Evolutionary conservation across 2,888 invertebrate species (phyloP).

Genomic region (Hypolimnas misippus): DNA sequence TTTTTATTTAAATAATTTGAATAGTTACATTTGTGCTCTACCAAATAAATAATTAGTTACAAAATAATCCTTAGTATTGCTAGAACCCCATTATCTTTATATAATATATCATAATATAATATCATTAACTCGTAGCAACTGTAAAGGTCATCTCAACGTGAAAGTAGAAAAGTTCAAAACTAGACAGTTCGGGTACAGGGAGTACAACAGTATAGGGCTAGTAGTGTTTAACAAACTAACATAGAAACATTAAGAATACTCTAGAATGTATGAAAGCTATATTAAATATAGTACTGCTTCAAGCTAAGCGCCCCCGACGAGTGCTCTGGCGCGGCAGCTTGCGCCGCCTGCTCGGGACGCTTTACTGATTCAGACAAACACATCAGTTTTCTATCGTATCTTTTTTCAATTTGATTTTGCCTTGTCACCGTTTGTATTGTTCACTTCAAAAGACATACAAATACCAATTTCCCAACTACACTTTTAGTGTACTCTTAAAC

Average conservation of each 20-base stretch:
- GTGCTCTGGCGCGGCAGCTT: neutral
- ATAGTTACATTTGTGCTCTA: constrained; percentile 25
- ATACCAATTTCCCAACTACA: neutral
- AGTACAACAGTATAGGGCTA: constrained; percentile 9
- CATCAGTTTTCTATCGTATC: neutral
- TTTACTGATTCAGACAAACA: too few species aligned
- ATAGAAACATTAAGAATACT: neutral
- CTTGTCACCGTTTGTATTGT: neutral
- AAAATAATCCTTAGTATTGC: constrained; percentile 19
- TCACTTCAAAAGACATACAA: too few species aligned
- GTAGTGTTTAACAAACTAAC: neutral
- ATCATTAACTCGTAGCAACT: constrained; percentile 9
- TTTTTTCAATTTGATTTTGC: neutral
- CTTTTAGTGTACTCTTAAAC: neutral
- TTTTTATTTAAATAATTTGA: constrained; percentile 10
- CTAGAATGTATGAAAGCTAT: constrained; percentile 21
- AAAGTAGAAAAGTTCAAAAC: constrained; percentile 23
- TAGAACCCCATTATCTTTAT: constrained; percentile 1
- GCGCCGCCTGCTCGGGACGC: too few species aligned
- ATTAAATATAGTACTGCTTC: constrained; percentile 7
- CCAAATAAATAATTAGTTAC: constrained; percentile 20
- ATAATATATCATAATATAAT: constrained; percentile 8
- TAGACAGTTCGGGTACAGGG: neutral
- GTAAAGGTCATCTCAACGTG: constrained; percentile 22
- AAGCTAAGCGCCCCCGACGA: constrained; percentile 2